Evolutionary conservation across 2,888 invertebrate species (phyloP).

Genomic region (Craniophora ligustri): DNA sequence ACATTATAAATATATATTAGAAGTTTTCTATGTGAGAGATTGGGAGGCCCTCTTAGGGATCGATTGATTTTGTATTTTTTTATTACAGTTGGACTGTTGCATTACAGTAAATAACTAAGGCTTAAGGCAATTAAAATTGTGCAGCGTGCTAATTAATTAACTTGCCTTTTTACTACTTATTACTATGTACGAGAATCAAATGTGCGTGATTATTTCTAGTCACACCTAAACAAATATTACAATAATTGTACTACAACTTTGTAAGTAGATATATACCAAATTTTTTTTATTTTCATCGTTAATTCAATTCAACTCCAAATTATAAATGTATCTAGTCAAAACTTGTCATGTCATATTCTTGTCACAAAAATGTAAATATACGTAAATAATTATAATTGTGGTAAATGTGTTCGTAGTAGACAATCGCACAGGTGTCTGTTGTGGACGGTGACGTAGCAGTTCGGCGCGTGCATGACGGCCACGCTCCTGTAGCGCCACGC

Average conservation of each 20-base stretch:
- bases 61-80: no score
- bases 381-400: conserved; percentile 9
- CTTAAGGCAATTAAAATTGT: no score
- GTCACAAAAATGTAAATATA: no score
- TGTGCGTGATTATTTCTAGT: conserved; percentile 18
- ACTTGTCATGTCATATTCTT: no score
- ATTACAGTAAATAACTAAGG: no score
- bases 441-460: conserved; percentile 73
- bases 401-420: conserved; percentile 57
- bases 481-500: conserved; percentile 69
- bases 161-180: neutral
- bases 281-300: conserved; percentile 8
- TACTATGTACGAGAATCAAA: neutral
- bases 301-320: neutral
- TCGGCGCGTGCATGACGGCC: conserved; percentile 72
- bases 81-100: no score
- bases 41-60: no score
- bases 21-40: no score
- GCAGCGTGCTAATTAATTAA: conserved; percentile 5
- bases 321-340: neutral
- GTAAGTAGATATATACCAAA: neutral
- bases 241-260: neutral
- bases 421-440: conserved; percentile 74
- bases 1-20: no score
- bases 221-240: neutral